Base-by-base conservation (phyloP, 1,140 invertebrate genomes). In the Ostrea edulis region DNA sequence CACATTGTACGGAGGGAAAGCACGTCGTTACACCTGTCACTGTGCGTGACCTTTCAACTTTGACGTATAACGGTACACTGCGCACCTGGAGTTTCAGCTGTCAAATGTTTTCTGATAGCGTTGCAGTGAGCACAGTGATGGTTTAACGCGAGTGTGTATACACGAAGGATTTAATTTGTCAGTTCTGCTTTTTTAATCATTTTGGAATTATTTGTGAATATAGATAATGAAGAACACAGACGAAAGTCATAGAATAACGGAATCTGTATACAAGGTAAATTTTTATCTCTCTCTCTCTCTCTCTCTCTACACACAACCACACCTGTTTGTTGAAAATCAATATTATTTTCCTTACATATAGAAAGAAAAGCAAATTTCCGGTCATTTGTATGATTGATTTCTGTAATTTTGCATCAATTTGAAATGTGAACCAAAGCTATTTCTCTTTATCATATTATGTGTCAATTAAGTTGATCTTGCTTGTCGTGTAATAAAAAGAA, bases 181-280 rank as follows among this genome's bases (percentile, higher is more conserved):
- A 62, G 12, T 20, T 62, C 20, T 62, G n/a, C 55, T 77, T 77
- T 71, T 71, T 11, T 12, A 25, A 71, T 29, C 12, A 85, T 51
- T 58, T 52, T 54, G n/a, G 55, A 29, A 54, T 85, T 53, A 20
- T 20, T 82, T 54, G 77, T 35, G 52, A 82, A 54, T 17, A 44
- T 77, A 58, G 54, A 87, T 85, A 62, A 91, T 91, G 90, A 91
- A 88, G 87, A 88, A 87, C 86, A 88, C 88, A 5, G 90, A 91
- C n/a, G 90, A 90, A 58, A 83, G 84, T 14, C 90, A 91, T 68
- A 87, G 83, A 55, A 62, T 90, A 52, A 91, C 90, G 20, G 90
- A 91, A 53, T 83, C 85, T 20, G 88, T 91, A 52, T 91, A 91
- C 54, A 87, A 85, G 90, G 90, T 91, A 87, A 82, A 86, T 51